A percentile compares a stretch with the other conserved stretches of the same genome.
Evolutionary conservation across 2,797 vertebrate species (phyloP).

Genomic region (Enteromius thamalakanensis): DNA sequence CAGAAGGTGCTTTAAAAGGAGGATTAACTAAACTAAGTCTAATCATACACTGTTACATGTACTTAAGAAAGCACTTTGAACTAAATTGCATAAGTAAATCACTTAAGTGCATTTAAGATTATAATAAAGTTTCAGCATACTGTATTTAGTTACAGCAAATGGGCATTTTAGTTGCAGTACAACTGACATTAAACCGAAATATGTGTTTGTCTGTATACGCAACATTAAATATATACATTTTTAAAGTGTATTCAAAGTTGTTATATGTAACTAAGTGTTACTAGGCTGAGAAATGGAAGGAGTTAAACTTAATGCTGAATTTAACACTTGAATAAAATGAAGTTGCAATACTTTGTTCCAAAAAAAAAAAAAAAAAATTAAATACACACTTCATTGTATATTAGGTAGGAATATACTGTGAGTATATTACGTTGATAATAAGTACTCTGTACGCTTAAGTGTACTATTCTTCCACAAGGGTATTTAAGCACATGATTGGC

Average conservation of each 20-base stretch:
- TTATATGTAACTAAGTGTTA: neutral
- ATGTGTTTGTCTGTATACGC: neutral
- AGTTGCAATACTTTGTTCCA: neutral
- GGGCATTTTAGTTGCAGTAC: neutral
- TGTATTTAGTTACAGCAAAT: neutral
- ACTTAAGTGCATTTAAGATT: neutral
- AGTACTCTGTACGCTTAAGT: neutral
- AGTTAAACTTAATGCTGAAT: neutral
- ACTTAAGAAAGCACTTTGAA: neutral
- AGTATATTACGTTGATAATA: constrained; percentile 7
- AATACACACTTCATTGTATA: neutral
- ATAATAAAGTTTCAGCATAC: neutral
- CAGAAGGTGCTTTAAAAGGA: neutral
- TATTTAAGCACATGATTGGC: neutral
- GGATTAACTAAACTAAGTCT: neutral
- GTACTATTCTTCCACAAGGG: neutral
- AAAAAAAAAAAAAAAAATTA: neutral
- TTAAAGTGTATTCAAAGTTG: neutral
- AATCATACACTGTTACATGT: neutral
- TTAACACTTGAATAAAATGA: neutral
- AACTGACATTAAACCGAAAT: too few relatives aligned
- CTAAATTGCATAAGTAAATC: neutral
- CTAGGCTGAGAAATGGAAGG: neutral
- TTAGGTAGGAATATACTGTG: neutral
- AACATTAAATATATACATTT: constrained; percentile 5